Percentiles rank a stretch among this genome's conserved stretches.
These are phyloP conservation scores for Ceyx erithaca DNA, from an alignment of 2,797 vertebrate species.

Conservation along the genomic window DNA sequence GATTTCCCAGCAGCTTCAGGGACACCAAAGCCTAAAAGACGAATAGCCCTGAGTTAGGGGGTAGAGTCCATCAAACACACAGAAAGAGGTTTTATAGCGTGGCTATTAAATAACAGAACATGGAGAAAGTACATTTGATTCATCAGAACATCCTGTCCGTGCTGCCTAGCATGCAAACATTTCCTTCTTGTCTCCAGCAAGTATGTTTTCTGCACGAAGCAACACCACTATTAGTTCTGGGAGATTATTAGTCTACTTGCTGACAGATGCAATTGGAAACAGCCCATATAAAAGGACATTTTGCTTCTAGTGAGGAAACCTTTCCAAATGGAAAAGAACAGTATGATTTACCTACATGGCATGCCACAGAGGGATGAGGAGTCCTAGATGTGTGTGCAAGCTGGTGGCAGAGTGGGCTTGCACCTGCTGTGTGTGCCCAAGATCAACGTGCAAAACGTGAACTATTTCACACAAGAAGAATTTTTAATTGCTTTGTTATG, in stretches of 20 bases:
- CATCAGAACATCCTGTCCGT: constrained; percentile 49
- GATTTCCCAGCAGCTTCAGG: constrained; percentile 90
- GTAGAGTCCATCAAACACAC: neutral
- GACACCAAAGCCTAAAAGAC: constrained; percentile 83
- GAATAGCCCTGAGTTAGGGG: constrained; percentile 19
- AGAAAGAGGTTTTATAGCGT: neutral
- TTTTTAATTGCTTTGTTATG: neutral
- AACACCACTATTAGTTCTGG: neutral
- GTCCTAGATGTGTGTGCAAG: neutral
- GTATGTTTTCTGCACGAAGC: constrained; percentile 23
- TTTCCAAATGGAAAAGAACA: constrained; percentile 53
- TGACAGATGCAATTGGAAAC: constrained; percentile 57
- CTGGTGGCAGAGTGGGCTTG: neutral
- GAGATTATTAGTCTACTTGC: constrained; percentile 43
- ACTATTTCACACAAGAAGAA: neutral
- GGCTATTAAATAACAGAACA: constrained; percentile 38
- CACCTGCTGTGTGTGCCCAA: neutral
- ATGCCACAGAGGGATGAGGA: neutral
- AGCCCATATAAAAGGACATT: constrained; percentile 5
- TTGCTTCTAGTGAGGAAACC: constrained; percentile 1
- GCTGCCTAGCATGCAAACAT: constrained; percentile 47
- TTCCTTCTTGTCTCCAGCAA: constrained; percentile 26
- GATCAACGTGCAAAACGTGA: neutral
- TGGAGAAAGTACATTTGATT: constrained; percentile 53
- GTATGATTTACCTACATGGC: neutral